These are phyloP conservation scores for Chinchilla lanigera DNA, from an alignment of 2,113 vertebrate species.

Conservation along the genomic window DNA sequence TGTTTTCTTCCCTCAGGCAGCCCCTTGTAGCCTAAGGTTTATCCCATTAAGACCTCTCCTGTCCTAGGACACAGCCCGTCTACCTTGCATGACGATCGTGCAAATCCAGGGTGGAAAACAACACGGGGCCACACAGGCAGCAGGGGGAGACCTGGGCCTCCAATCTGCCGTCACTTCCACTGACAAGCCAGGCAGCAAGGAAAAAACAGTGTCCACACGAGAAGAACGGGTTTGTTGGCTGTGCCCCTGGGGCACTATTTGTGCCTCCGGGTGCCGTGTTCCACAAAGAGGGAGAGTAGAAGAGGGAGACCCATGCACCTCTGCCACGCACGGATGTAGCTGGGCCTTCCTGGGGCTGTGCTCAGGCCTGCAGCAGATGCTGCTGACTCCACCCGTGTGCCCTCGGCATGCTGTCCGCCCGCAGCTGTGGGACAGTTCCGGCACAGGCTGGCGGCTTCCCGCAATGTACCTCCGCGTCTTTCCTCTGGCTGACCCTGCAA, in stretches of 20 bases:
- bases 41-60: background rate
- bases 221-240: background rate
- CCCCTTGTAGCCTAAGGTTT: background rate
- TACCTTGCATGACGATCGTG: fast-evolving
- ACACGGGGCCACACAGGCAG: too few species aligned
- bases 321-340: fast-evolving
- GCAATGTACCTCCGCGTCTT: fast-evolving
- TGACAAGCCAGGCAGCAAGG: background rate
- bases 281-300: background rate
- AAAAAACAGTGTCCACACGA: background rate
- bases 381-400: background rate
- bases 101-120: background rate
- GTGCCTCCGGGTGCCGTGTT: background rate
- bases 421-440: background rate
- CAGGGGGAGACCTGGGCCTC: background rate
- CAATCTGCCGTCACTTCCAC: background rate
- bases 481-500: background rate
- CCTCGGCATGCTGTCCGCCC: background rate
- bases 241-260: background rate
- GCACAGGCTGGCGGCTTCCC: background rate
- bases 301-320: background rate
- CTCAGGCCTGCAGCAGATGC: background rate
- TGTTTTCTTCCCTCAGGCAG: background rate
- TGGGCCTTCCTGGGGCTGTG: background rate
- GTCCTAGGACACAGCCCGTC: background rate